Evolutionary conservation across 2,113 vertebrate genomes (phyloP).

Genomic region (Odocoileus virginianus): DNA sequence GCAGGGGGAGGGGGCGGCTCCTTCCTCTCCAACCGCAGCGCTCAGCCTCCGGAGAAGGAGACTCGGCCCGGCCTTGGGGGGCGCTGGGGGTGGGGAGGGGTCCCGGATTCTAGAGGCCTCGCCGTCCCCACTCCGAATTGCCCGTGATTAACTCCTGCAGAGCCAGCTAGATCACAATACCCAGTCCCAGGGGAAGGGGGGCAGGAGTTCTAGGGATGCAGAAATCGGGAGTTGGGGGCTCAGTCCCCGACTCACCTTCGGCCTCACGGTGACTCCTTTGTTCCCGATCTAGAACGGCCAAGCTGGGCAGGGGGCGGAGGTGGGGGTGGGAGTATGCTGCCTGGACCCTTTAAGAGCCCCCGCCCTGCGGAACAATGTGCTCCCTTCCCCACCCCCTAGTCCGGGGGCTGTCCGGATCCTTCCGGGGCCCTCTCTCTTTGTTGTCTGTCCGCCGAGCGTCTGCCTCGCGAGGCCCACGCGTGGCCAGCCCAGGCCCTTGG

Average conservation of each 20-base stretch:
- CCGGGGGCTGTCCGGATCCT: slow-evolving; percentile 40
- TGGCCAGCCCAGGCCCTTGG: slow-evolving; percentile 13
- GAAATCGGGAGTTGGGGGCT: neutral
- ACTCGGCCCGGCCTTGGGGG: neutral
- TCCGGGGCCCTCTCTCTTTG: slow-evolving; percentile 62
- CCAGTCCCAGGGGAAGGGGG: neutral
- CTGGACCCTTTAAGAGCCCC: slow-evolving; percentile 65
- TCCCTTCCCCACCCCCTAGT: slow-evolving; percentile 48
- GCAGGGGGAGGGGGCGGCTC: slow-evolving; percentile 69
- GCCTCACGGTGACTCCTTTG: slow-evolving; percentile 58
- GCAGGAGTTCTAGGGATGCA: neutral
- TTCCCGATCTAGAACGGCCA: slow-evolving; percentile 40
- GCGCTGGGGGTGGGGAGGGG: neutral
- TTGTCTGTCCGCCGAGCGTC: slow-evolving; percentile 47
- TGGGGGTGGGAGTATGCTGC: neutral
- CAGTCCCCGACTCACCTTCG: slow-evolving; percentile 61
- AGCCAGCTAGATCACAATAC: neutral
- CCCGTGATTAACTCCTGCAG: slow-evolving; percentile 54
- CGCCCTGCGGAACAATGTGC: slow-evolving; percentile 59
- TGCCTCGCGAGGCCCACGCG: slow-evolving; percentile 33
- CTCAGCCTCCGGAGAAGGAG: neutral
- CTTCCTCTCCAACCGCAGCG: slow-evolving; percentile 57
- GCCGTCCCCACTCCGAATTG: neutral
- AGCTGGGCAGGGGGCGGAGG: neutral
- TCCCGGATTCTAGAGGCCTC: neutral